These are phyloP conservation scores for Fragum sueziense DNA, from an alignment of 2,888 invertebrate species.

Conservation along the genomic window DNA sequence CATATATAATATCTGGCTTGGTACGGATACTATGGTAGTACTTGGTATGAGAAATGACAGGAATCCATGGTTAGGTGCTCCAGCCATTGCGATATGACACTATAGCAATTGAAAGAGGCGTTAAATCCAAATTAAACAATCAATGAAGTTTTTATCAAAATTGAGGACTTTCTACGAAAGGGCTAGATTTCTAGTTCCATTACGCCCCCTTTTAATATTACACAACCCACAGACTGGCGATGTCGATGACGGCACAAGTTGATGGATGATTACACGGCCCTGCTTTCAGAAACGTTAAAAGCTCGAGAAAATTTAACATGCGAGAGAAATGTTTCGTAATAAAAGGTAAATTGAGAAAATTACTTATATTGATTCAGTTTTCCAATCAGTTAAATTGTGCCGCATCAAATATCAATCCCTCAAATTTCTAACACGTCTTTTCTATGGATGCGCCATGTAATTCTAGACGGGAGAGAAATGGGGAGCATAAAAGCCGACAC, in stretches of 20 bases:
- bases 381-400: conserved; percentile 20
- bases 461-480: not conserved
- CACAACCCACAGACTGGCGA: not conserved
- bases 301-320: conserved; percentile 10
- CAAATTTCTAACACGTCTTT: conserved; percentile 16
- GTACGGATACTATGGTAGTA: too few species aligned
- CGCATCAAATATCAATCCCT: conserved; percentile 21
- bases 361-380: conserved; percentile 15
- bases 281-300: conserved; percentile 20
- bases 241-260: not conserved
- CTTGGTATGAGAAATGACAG: too few species aligned
- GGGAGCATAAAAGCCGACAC: not conserved
- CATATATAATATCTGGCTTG: too few species aligned
- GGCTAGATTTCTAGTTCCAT: too few species aligned
- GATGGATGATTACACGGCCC: conserved; percentile 16
- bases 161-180: too few species aligned
- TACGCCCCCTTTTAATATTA: too few species aligned
- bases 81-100: too few species aligned
- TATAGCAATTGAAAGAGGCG: too few species aligned
- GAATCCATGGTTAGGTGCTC: too few species aligned
- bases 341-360: conserved; percentile 18
- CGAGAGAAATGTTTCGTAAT: not conserved
- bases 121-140: too few species aligned
- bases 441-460: conserved; percentile 4
- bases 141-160: too few species aligned